Evolutionary conservation across 1,140 invertebrate genomes (phyloP).

Genomic region (Ceratosolen fusciceps): DNA sequence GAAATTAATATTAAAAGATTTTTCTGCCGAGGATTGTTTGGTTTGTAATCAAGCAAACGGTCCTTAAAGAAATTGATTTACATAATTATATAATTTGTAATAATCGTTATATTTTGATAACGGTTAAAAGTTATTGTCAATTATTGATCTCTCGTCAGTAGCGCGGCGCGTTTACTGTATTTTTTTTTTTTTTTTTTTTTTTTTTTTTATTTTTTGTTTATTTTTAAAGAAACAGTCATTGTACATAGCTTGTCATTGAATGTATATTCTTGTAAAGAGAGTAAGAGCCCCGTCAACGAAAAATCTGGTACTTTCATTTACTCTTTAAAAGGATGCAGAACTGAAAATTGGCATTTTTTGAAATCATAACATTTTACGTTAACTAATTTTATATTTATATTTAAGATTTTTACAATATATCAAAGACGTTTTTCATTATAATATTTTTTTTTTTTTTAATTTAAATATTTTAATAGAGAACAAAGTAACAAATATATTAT

Average conservation of each 20-base stretch:
- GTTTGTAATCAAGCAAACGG: background rate
- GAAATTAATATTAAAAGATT: slow-evolving; percentile 9
- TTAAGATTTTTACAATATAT: background rate
- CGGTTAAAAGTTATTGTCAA: slow-evolving; percentile 29
- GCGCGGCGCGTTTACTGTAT: slow-evolving; percentile 33
- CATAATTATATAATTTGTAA: slow-evolving; percentile 27
- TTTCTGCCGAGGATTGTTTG: background rate
- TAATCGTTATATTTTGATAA: slow-evolving; percentile 46
- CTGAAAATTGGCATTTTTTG: background rate
- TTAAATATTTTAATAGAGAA: background rate
- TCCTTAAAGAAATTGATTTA: slow-evolving; percentile 28
- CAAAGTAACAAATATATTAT: background rate
- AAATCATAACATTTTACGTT: background rate
- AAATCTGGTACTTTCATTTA: slow-evolving; percentile 27
- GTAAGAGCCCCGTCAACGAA: background rate
- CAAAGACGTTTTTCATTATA: too few relatives aligned
- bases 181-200: background rate
- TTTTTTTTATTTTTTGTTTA: slow-evolving; percentile 6
- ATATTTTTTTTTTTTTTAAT: too few relatives aligned
- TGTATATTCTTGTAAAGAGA: slow-evolving; percentile 43
- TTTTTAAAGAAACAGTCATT: slow-evolving; percentile 27
- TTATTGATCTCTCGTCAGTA: slow-evolving; percentile 22
- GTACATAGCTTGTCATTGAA: slow-evolving; percentile 33
- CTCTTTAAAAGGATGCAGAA: slow-evolving; percentile 9
- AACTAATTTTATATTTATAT: background rate